Percentiles rank a stretch among this genome's conserved stretches.
phyloP scores from a whole-genome alignment of 2,113 vertebrate genomes.

The Pollachius pollachius region DNA sequence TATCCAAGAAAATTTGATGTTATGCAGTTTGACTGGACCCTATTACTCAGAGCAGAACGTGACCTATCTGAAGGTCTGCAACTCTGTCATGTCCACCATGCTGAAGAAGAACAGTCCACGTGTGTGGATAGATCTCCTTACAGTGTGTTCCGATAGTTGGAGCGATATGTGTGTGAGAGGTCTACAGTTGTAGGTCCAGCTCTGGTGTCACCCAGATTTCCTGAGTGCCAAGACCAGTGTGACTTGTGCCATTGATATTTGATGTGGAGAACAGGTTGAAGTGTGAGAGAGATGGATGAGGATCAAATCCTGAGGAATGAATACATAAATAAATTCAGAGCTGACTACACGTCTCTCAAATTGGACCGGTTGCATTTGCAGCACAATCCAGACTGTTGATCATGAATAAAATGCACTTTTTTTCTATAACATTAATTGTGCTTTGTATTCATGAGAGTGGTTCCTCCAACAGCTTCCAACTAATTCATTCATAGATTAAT shows the following conservation, averaged over 20 bases:
- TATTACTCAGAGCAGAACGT: background rate
- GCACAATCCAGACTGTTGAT: too few relatives aligned
- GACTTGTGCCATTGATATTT: slow-evolving; percentile 16
- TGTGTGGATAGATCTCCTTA: too few relatives aligned
- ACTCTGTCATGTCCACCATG: background rate
- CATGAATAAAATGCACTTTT: too few relatives aligned
- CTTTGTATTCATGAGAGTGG: too few relatives aligned
- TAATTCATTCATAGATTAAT: too few relatives aligned
- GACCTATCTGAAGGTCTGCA: slow-evolving; percentile 2
- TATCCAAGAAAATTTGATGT: background rate
- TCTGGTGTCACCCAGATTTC: slow-evolving; percentile 1
- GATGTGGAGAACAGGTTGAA: slow-evolving; percentile 7
- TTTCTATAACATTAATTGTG: too few relatives aligned
- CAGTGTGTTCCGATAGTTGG: background rate
- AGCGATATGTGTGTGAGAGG: background rate
- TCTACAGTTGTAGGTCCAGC: background rate
- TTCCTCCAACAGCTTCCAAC: too few relatives aligned
- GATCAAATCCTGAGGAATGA: too few relatives aligned
- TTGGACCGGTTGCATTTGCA: too few relatives aligned
- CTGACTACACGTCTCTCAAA: background rate
- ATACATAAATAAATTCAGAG: slow-evolving; percentile 59
- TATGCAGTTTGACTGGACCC: slow-evolving; percentile 9
- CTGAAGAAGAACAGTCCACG: too few relatives aligned
- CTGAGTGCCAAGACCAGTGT: background rate
- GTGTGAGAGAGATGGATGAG: background rate